A percentile compares a stretch with the other conserved stretches of the same genome.
phyloP scores from a whole-genome alignment of 30 jellyfish, hydroid and myxozoan genomes.

The Phacellophora camtschatica region DNA sequence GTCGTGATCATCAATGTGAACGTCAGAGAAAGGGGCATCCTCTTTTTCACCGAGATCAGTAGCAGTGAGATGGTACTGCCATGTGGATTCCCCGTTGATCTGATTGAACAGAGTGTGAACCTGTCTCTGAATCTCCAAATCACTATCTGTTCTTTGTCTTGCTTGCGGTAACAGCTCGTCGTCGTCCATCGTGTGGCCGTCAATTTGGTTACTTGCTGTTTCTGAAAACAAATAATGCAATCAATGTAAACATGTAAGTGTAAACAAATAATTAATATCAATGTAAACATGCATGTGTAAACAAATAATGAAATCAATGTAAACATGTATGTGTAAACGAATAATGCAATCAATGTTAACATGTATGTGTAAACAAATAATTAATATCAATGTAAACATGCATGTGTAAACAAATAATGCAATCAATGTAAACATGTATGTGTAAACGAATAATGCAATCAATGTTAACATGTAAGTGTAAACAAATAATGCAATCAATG shows the following conservation, averaged over 20 bases:
- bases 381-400: too few species aligned
- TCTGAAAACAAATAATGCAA: not conserved
- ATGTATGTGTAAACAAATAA: too few species aligned
- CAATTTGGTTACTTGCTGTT: not conserved
- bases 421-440: too few species aligned
- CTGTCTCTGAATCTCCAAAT: slow-evolving; percentile 36
- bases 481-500: too few species aligned
- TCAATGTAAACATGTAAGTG: not conserved
- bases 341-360: not conserved
- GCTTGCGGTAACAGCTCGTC: not conserved
- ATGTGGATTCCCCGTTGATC: slow-evolving; percentile 57
- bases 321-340: not conserved
- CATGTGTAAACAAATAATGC: too few species aligned
- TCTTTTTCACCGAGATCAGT: slow-evolving; percentile 34
- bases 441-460: not conserved
- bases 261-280: too few species aligned
- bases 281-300: too few species aligned
- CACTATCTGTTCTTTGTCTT: slow-evolving; percentile 34
- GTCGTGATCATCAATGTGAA: not conserved
- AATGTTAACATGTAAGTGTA: not conserved
- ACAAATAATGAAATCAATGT: too few species aligned
- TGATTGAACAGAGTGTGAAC: slow-evolving; percentile 53
- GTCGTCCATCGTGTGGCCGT: not conserved
- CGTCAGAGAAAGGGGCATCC: not conserved
- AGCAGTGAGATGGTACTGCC: slow-evolving; percentile 88